These are phyloP conservation scores for Masticophis lateralis DNA, from an alignment of 2,797 vertebrate genomes.

Conservation along the genomic window DNA sequence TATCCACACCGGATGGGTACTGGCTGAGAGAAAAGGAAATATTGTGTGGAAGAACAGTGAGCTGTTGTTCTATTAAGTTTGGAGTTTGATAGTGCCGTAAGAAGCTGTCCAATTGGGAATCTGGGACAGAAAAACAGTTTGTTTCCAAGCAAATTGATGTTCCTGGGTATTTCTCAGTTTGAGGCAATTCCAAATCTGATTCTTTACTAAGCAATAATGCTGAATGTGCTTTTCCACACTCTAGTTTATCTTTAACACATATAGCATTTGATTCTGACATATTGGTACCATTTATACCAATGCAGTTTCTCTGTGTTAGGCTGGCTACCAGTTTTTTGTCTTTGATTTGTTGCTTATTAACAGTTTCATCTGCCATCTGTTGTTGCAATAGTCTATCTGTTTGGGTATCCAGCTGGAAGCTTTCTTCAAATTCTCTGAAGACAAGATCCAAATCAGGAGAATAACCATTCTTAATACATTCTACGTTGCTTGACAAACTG, in stretches of 20 bases:
- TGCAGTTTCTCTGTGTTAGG: conserved; percentile 12
- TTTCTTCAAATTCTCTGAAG: conserved; percentile 82
- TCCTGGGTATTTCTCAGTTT: conserved; percentile 42
- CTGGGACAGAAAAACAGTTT: conserved; percentile 82
- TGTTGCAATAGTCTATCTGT: conserved; percentile 87
- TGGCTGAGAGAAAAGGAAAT: conserved; percentile 24
- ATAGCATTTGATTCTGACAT: conserved; percentile 23
- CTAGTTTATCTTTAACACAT: conserved; percentile 15
- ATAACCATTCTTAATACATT: conserved; percentile 26
- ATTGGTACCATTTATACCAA: neutral
- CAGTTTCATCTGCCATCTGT: conserved; percentile 55
- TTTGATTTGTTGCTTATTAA: conserved; percentile 37
- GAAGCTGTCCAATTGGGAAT: conserved; percentile 88
- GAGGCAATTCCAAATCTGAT: conserved; percentile 31
- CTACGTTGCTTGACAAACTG: conserved; percentile 37
- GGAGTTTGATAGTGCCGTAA: conserved; percentile 81
- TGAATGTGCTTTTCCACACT: neutral
- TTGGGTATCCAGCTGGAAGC: conserved; percentile 90
- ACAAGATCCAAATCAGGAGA: conserved; percentile 59
- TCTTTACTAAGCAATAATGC: conserved; percentile 21
- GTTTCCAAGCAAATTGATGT: conserved; percentile 52
- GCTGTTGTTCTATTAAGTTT: conserved; percentile 60
- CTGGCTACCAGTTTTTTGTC: conserved; percentile 24
- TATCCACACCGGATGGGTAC: neutral
- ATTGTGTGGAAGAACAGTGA: conserved; percentile 21